These are phyloP conservation scores for Cristatella mucedo DNA, from an alignment of 2,888 invertebrate species.

Conservation along the genomic window DNA sequence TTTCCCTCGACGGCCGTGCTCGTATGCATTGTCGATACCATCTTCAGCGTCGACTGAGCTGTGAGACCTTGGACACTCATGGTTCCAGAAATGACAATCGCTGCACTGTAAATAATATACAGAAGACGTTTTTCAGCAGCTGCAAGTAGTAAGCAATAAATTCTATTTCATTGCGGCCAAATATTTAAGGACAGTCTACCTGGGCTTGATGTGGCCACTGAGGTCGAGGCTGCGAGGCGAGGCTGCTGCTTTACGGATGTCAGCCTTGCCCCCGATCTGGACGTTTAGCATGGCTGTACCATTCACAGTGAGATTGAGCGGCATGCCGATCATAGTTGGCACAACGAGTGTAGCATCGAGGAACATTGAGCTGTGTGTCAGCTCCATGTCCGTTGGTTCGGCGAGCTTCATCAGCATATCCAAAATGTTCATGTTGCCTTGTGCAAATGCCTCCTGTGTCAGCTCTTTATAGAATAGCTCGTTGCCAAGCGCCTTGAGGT, in stretches of 20 bases:
- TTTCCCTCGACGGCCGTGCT: constrained; percentile 63
- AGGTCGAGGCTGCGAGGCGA: constrained; percentile 50
- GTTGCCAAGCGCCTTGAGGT: constrained; percentile 73
- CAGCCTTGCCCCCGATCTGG: constrained; percentile 61
- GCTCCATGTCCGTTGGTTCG: constrained; percentile 57
- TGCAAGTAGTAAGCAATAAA: too few species aligned
- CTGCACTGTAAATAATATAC: constrained; percentile 52
- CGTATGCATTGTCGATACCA: constrained; percentile 66
- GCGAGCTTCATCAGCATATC: constrained; percentile 44
- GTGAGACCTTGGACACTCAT: constrained; percentile 70
- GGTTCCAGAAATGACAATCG: constrained; percentile 63
- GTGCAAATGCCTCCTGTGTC: constrained; percentile 15
- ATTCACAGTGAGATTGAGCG: constrained; percentile 64
- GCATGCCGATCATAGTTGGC: constrained; percentile 69
- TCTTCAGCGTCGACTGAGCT: constrained; percentile 63
- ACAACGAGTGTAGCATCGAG: constrained; percentile 73
- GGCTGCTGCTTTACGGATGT: constrained; percentile 46
- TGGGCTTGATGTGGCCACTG: constrained; percentile 63
- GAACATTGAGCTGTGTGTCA: constrained; percentile 67
- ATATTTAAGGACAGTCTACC: too few species aligned
- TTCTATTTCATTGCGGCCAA: too few species aligned
- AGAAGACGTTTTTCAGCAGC: too few species aligned
- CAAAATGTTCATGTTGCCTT: constrained; percentile 40
- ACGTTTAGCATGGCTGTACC: constrained; percentile 72
- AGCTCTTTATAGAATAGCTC: constrained; percentile 46